Evolutionary conservation across 2,113 vertebrate genomes (phyloP).

Genomic region (Microcebus lehilahytsara): DNA sequence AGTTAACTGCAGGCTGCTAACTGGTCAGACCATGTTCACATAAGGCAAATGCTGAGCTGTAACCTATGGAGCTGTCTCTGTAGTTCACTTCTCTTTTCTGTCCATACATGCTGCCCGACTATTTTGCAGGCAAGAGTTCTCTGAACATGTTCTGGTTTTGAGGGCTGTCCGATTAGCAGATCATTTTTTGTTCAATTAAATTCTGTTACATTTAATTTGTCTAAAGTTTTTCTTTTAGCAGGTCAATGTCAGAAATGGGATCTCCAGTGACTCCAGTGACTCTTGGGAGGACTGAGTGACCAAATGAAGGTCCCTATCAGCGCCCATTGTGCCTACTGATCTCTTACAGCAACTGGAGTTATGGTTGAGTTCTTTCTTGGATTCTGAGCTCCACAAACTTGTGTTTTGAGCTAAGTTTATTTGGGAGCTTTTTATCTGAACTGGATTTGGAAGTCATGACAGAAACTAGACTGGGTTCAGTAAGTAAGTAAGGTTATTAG

Average conservation of each 20-base stretch:
- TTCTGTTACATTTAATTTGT: too few species aligned
- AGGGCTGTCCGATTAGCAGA: too few species aligned
- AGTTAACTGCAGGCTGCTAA: too few species aligned
- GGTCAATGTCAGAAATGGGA: background rate
- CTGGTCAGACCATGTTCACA: too few species aligned
- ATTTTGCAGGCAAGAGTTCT: too few species aligned
- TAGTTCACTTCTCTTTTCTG: too few species aligned
- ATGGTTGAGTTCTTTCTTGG: background rate
- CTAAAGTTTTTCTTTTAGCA: background rate
- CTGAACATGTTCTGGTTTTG: too few species aligned
- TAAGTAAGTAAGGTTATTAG: background rate
- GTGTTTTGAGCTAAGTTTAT: background rate
- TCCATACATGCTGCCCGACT: too few species aligned
- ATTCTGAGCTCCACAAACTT: background rate
- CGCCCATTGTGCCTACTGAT: background rate
- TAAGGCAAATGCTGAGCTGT: too few species aligned
- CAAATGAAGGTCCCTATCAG: background rate
- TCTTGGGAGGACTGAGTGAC: background rate
- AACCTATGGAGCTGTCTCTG: too few species aligned
- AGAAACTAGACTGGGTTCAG: background rate
- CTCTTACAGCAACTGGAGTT: background rate
- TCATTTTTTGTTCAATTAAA: too few species aligned
- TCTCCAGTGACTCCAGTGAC: background rate
- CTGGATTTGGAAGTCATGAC: background rate
- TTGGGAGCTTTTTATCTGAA: background rate